These are phyloP conservation scores for Polymixis flavicincta DNA, from an alignment of 2,888 invertebrate species.

Conservation along the genomic window DNA sequence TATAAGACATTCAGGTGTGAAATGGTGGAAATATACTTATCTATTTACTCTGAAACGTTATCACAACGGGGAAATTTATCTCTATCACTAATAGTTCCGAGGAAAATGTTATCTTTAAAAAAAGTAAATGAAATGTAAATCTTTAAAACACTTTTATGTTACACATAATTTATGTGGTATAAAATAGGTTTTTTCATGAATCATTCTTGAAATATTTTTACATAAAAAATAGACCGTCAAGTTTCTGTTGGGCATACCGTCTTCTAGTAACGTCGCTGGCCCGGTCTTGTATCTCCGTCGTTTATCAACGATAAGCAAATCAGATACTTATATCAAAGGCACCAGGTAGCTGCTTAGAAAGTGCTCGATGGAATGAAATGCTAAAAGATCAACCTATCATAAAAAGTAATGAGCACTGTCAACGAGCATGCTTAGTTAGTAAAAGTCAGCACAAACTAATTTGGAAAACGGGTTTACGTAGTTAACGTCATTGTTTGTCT, in stretches of 20 bases:
- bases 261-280: constrained; percentile 7
- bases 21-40: constrained; percentile 53
- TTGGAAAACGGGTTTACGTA: constrained; percentile 28
- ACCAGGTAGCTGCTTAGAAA: constrained; percentile 33
- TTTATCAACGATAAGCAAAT: constrained; percentile 35
- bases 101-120: constrained; percentile 43
- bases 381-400: constrained; percentile 15
- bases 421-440: constrained; percentile 2
- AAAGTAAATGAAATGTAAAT: constrained; percentile 56
- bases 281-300: constrained; percentile 3
- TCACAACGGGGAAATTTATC: constrained; percentile 53
- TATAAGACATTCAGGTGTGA: constrained; percentile 53
- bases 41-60: constrained; percentile 54
- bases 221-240: constrained; percentile 40
- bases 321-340: constrained; percentile 25
- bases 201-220: constrained; percentile 49
- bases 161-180: constrained; percentile 54
- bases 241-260: constrained; percentile 12
- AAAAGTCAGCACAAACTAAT: constrained; percentile 29
- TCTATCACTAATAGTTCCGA: constrained; percentile 41
- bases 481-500: constrained; percentile 34
- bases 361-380: not conserved
- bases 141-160: constrained; percentile 54
- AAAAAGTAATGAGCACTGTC: constrained; percentile 12
- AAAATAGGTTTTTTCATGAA: constrained; percentile 48